Evolutionary conservation across 2,113 vertebrate species (phyloP).

Genomic region (Brachyistius frenatus): DNA sequence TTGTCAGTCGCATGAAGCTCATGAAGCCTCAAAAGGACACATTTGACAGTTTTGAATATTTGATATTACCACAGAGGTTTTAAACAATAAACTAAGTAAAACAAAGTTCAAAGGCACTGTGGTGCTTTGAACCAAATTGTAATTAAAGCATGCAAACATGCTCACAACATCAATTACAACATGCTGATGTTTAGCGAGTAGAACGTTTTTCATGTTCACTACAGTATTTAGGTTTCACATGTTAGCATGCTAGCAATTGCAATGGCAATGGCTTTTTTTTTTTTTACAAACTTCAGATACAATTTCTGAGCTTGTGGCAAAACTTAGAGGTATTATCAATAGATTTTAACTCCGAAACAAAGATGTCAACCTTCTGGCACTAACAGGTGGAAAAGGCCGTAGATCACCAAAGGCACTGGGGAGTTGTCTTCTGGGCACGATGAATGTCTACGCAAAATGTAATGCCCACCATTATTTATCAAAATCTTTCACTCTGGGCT

Average conservation of each 20-base stretch:
- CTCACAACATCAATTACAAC: too few relatives aligned
- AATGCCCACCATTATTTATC: not conserved
- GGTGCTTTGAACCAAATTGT: not conserved
- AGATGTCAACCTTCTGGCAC: not conserved
- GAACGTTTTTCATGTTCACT: too few relatives aligned
- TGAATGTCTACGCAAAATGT: not conserved
- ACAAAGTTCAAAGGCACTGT: too few relatives aligned
- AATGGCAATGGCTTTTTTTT: too few relatives aligned
- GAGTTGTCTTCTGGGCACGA: not conserved
- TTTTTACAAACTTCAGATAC: too few relatives aligned
- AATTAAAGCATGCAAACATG: too few relatives aligned
- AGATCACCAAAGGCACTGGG: not conserved
- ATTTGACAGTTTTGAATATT: not conserved
- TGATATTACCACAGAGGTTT: not conserved
- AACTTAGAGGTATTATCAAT: too few relatives aligned
- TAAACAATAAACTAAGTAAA: not conserved
- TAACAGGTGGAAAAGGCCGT: not conserved
- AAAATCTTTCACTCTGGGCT: not conserved
- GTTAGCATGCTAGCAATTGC: too few relatives aligned
- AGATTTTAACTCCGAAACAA: not conserved
- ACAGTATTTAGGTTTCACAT: too few relatives aligned
- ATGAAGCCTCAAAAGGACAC: slow-evolving; percentile 3
- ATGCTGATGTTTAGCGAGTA: too few relatives aligned
- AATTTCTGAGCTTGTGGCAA: too few relatives aligned
- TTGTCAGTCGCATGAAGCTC: slow-evolving; percentile 1